Evolutionary conservation across 53 echinoderm and acorn worm species (phyloP), one percentile per base, ranked within the genome.

Genomic region (Astropecten irregularis): DNA sequence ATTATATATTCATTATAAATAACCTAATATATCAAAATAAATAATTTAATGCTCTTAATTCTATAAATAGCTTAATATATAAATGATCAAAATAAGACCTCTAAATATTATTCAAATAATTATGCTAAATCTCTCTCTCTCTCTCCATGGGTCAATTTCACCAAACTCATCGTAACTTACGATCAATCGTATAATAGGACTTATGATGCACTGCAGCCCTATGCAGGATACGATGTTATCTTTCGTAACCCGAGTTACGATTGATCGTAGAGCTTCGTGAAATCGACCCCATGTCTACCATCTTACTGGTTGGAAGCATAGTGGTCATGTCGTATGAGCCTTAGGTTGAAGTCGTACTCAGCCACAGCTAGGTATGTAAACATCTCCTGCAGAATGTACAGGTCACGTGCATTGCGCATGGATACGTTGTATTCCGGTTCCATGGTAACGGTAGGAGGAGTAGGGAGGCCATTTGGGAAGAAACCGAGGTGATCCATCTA

Each of bases 301-400:
- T 22, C 57, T 39, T 56, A 76, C 40, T 38, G 57, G 76, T 2
- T 36, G 56, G 39, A 40, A 40, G 30, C 25, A 9, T 64, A 25
- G 33, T 9, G n/a, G 73, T 32, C 3, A 29, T 42, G 77, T 40
- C 60, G 60, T 19, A 36, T 27, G n/a, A 10, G 61, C 47, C 60
- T 16, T 4, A 10, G 2, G 28, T 59, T 9, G 16, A 79, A 25
- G n/a, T 79, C 79, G 47, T 62, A 79, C 2, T 28, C 42, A 28
- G 79, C 79, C 0, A 79, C 4, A 44, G 61, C 25, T 11, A 79
- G 32, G 30, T 62, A 79, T 2, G 47, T n/a, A 48, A 47, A 21
- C 79, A 79, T 61, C 18, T 79, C 79, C 28, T 79, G 79, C 3
- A 79, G 62, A n/a, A 79, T 62, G 22, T 44, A 79, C 32, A 79